Evolutionary conservation across 2,888 invertebrate species (phyloP).

Genomic region (Acanthosepion lycidas): DNA sequence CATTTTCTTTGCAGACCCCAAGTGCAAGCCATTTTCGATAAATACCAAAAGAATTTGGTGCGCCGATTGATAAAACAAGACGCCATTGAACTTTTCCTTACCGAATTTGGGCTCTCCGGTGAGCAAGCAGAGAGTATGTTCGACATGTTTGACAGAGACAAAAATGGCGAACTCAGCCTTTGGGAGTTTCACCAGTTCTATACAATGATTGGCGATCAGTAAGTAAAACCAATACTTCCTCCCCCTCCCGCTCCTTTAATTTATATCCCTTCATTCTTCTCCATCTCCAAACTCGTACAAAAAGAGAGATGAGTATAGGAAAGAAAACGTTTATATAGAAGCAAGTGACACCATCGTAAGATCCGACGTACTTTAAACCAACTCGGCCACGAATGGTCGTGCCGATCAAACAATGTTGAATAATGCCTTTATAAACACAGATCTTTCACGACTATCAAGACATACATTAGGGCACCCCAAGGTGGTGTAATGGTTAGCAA

Average conservation of each 20-base stretch:
- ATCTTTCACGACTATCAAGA: too few relatives aligned
- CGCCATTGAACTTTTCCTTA: constrained; percentile 61
- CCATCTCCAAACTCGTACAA: background rate
- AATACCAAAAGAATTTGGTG: constrained; percentile 63
- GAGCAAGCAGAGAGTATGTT: constrained; percentile 62
- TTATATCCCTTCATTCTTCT: background rate
- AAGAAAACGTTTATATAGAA: too few relatives aligned
- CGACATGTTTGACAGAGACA: constrained; percentile 66
- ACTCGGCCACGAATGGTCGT: too few relatives aligned
- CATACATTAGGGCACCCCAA: too few relatives aligned
- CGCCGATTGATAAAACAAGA: constrained; percentile 61
- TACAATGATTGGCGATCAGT: constrained; percentile 63
- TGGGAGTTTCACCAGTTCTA: constrained; percentile 70
- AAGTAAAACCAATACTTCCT: constrained; percentile 50
- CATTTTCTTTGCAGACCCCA: constrained; percentile 59
- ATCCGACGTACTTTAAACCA: too few relatives aligned
- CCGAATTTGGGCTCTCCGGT: constrained; percentile 60
- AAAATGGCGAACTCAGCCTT: constrained; percentile 63
- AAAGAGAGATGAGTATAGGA: too few relatives aligned
- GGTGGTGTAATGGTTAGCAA: too few relatives aligned
- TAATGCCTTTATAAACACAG: too few relatives aligned
- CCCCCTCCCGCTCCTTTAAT: too few relatives aligned
- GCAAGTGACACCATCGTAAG: too few relatives aligned
- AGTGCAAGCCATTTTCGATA: constrained; percentile 64
- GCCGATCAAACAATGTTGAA: too few relatives aligned